Evolutionary conservation across 2,797 vertebrate genomes (phyloP), one percentile per base, ranked within the genome.

Genomic region (Eleutherodactylus coqui): DNA sequence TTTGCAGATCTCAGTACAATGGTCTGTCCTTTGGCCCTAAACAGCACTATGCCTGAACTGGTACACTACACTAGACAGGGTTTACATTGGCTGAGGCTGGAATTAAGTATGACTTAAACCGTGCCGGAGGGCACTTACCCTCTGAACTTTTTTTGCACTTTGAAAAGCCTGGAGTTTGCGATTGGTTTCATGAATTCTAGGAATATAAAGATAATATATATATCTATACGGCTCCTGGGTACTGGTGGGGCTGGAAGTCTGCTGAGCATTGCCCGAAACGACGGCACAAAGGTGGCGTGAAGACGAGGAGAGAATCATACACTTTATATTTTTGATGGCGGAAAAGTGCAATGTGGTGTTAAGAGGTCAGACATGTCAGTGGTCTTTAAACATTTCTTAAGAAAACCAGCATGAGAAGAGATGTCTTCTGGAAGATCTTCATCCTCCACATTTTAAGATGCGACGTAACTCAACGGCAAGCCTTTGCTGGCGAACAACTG

Each of bases 61-160:
- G 95, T 99, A 82, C 94, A 92, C 76, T 97, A 98, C 86, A 90
- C 90, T 4, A 94, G 96, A 83, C 97, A 97, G 89, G 97, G 96
- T 49, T 94, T 98, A 88, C 94, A 96, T 90, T 96, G 96, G 96
- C 95, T 99, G 76, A 93, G 95, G 90, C 94, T 96, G 92, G 92
- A 94, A 91, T 90, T 92, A 91, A 93, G 89, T 43, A 93, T 90
- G 90, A 92, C 93, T 90, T 95, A 94, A 91, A 1, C 93, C 90
- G 92, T 90, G 90, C 89, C 91, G 78, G 34, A 81, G 89, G 84
- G 83, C 84, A 38, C 79, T 83, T 86, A 86, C 88, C 89, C 91
- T 91, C 89, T 85, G 84, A 91, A 91, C 86, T 90, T 73, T 90
- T n/a, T 92, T 92, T 94, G 93, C 94, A 94, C 94, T 94, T 93